Percentiles rank a stretch among this genome's conserved stretches.
These are phyloP conservation scores for Odontomachus brunneus DNA, from an alignment of 1,140 invertebrate species.

Conservation along the genomic window DNA sequence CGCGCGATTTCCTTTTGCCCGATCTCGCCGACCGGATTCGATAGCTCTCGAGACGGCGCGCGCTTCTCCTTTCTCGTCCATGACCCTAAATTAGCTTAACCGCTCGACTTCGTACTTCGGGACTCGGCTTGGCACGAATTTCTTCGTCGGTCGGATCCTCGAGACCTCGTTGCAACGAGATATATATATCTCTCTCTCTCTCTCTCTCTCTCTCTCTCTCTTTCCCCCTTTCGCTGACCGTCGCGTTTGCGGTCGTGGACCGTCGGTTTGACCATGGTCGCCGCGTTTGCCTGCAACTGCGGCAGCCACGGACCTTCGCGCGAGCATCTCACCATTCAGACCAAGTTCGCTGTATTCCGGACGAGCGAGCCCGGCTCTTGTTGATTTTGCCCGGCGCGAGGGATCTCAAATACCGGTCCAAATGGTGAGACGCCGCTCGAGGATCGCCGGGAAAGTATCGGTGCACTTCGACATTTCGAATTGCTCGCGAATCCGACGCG, in stretches of 20 bases:
- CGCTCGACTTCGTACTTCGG: constrained; percentile 39
- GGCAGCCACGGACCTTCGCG: constrained; percentile 20
- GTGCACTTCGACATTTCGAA: too few species aligned
- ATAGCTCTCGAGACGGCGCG: constrained; percentile 32
- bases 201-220: too few species aligned
- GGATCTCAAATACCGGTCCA: constrained; percentile 15
- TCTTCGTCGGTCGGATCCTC: constrained; percentile 48
- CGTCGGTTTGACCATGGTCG: constrained; percentile 40
- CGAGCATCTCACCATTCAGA: constrained; percentile 20
- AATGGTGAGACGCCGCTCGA: background rate
- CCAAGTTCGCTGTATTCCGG: constrained; percentile 16
- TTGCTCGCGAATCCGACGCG: too few species aligned
- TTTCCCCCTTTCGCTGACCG: constrained; percentile 28
- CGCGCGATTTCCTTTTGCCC: constrained; percentile 33
- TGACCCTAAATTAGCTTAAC: constrained; percentile 54
- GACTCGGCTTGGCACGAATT: constrained; percentile 36
- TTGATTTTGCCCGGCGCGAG: constrained; percentile 44
- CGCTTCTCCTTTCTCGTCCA: background rate
- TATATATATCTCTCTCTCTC: background rate
- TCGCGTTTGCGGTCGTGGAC: constrained; percentile 58
- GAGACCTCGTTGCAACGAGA: constrained; percentile 42
- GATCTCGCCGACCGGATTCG: background rate
- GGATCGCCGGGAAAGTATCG: background rate
- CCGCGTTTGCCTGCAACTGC: constrained; percentile 50
- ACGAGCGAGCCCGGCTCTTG: constrained; percentile 20